These are phyloP conservation scores for Subacronicta megacephala DNA, from an alignment of 2,888 invertebrate genomes.

Conservation along the genomic window DNA sequence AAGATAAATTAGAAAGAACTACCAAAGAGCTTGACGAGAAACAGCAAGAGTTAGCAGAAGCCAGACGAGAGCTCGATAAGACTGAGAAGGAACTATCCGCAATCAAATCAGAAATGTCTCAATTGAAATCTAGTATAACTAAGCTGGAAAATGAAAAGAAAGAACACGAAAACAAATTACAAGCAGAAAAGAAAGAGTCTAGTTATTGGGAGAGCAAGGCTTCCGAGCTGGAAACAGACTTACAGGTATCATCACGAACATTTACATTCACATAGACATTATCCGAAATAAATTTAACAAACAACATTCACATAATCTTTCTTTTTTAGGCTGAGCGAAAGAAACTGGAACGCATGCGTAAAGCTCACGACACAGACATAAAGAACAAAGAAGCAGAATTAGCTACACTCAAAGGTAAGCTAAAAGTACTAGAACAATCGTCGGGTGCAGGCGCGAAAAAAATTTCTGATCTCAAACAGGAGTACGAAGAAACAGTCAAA, in stretches of 20 bases:
- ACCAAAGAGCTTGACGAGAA: slow-evolving; percentile 77
- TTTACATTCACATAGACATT: neutral
- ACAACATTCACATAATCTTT: neutral
- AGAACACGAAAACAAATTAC: slow-evolving; percentile 91
- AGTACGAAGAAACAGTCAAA: slow-evolving; percentile 91
- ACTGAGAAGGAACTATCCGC: slow-evolving; percentile 84
- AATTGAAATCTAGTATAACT: slow-evolving; percentile 80
- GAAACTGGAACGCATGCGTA: slow-evolving; percentile 91
- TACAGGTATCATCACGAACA: slow-evolving; percentile 86
- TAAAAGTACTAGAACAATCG: slow-evolving; percentile 91
- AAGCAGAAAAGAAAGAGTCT: slow-evolving; percentile 90
- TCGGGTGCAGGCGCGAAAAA: slow-evolving; percentile 91
- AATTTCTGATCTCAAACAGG: slow-evolving; percentile 91
- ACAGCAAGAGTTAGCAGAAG: slow-evolving; percentile 72
- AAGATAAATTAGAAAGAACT: slow-evolving; percentile 79
- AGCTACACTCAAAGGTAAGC: slow-evolving; percentile 93
- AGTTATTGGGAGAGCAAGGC: slow-evolving; percentile 91
- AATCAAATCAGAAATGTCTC: slow-evolving; percentile 79
- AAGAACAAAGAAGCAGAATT: slow-evolving; percentile 94
- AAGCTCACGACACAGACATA: slow-evolving; percentile 93
- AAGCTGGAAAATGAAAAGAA: slow-evolving; percentile 88
- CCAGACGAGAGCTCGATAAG: slow-evolving; percentile 77
- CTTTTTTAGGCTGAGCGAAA: slow-evolving; percentile 90
- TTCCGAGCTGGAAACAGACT: slow-evolving; percentile 90
- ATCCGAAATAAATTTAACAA: too few species aligned